Evolutionary conservation across 2,797 vertebrate species (phyloP), one percentile per base, ranked within the genome.

Genomic region (Sarcoramphus papa): DNA sequence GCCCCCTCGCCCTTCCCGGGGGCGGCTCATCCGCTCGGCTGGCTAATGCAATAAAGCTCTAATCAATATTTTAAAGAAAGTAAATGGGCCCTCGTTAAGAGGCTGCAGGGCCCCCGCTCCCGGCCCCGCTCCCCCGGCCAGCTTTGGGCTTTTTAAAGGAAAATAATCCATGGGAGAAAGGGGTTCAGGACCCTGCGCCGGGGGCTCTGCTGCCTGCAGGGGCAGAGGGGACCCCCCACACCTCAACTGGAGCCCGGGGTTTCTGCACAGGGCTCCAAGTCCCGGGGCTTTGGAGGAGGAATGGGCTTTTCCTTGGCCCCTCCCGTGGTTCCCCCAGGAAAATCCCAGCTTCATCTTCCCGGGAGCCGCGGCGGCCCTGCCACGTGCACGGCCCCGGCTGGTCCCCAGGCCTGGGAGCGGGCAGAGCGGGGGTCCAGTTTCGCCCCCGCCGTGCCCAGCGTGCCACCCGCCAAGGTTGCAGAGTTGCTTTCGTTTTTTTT

Each of bases 51-150:
- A 94, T 91, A 94, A 97, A 94, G 92, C 92, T 27, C 96, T 93
- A 91, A 97, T 97, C 96, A 95, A 96, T 97, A 96, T 95, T 96
- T 95, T 95, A 95, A 96, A 95, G 96, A 95, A 95, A 96, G 94
- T 91, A 95, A 97, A 95, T 87, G 94, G 96, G 40, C 93, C 64
- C 91, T 93, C 41, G 54, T 93, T 93, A 94, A 78, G 83, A 87
- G 89, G 68, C 63, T 22, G 3, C 23, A 3, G 59, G 60, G 88
- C 51, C 91, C 87, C 48, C 1, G 50, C 40, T 68, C 59, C 51
- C 9, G 18, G 47, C 90, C 67, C 65, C 4, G 30, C 30, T 25
- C 70, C 81, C 81, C 79, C 4, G 10, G 72, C n/a, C 59, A 51
- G 62, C 90, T 68, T 27, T 6, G 28, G 51, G 64, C 74, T 94